These are phyloP conservation scores for Emydura subglobosa DNA, from an alignment of 2,113 vertebrate genomes.

Conservation along the genomic window DNA sequence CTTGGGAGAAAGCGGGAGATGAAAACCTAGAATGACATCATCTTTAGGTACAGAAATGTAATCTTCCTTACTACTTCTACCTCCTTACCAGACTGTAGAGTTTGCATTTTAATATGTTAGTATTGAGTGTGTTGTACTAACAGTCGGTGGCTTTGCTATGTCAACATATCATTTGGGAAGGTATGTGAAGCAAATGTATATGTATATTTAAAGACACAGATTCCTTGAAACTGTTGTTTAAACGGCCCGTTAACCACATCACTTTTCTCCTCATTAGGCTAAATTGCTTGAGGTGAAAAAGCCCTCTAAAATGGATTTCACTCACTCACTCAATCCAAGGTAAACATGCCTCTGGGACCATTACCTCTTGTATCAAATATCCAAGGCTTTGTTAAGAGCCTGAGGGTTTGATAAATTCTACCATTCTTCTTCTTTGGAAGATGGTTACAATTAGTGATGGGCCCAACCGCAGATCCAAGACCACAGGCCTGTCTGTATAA, in stretches of 20 bases:
- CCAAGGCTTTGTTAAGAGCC: conserved; percentile 66
- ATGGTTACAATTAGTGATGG: conserved; percentile 26
- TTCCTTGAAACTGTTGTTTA: conserved; percentile 43
- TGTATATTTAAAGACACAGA: background rate
- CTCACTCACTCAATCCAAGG: conserved; percentile 72
- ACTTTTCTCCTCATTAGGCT: conserved; percentile 71
- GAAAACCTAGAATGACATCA: background rate
- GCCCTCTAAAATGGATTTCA: conserved; percentile 72
- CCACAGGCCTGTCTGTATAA: background rate
- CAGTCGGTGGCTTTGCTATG: background rate
- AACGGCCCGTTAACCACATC: conserved; percentile 73
- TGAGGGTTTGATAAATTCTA: conserved; percentile 61
- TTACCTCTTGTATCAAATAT: conserved; percentile 73
- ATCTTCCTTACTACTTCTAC: background rate
- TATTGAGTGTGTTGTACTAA: background rate
- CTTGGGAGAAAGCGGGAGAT: background rate
- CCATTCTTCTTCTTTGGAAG: conserved; percentile 27
- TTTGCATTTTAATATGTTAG: background rate
- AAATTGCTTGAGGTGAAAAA: conserved; percentile 71
- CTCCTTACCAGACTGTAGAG: background rate
- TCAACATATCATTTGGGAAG: conserved; percentile 48
- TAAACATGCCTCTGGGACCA: conserved; percentile 75
- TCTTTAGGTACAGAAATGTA: background rate
- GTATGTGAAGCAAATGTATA: conserved; percentile 58
- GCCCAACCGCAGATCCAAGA: fast-evolving